Percentiles rank a stretch among this genome's conserved stretches.
Conservation (phyloP, 2,113 vertebrate genomes). For the Polypterus senegalus region DNA sequence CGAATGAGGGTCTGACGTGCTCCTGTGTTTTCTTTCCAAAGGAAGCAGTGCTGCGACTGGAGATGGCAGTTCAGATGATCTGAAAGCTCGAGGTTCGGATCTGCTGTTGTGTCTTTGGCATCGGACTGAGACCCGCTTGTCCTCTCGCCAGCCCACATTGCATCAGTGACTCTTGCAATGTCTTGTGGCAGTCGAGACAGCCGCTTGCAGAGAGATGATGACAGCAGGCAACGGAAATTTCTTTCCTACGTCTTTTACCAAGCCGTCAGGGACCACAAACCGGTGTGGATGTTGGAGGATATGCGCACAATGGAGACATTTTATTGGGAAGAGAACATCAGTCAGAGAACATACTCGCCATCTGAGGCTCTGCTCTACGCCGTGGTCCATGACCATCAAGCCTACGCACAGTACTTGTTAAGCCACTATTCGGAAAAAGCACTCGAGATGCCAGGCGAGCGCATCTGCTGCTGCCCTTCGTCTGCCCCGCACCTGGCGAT, state of each 20-base stretch:
- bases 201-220: slow-evolving; percentile 32
- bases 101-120: background rate
- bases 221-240: slow-evolving; percentile 48
- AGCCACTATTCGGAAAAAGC: slow-evolving; percentile 57
- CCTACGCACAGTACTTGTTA: slow-evolving; percentile 67
- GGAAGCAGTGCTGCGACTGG: background rate
- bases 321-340: slow-evolving; percentile 58
- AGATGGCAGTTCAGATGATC: background rate
- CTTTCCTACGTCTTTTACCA: slow-evolving; percentile 72
- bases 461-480: slow-evolving; percentile 63
- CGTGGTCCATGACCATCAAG: slow-evolving; percentile 71
- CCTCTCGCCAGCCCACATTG: background rate
- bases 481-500: slow-evolving; percentile 65
- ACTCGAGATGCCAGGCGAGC: slow-evolving; percentile 62
- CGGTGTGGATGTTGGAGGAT: slow-evolving; percentile 79
- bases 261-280: slow-evolving; percentile 71
- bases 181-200: slow-evolving; percentile 31
- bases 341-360: slow-evolving; percentile 56
- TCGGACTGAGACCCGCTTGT: background rate
- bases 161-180: slow-evolving; percentile 22
- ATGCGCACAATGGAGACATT: slow-evolving; percentile 76
- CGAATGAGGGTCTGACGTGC: background rate
- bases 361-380: slow-evolving; percentile 78
- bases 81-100: background rate
- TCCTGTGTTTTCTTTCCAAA: background rate